Percentiles rank a stretch among this genome's conserved stretches.
Evolutionary conservation across 2,888 invertebrate genomes (phyloP).

Genomic region (Melinaea marsaeus): DNA sequence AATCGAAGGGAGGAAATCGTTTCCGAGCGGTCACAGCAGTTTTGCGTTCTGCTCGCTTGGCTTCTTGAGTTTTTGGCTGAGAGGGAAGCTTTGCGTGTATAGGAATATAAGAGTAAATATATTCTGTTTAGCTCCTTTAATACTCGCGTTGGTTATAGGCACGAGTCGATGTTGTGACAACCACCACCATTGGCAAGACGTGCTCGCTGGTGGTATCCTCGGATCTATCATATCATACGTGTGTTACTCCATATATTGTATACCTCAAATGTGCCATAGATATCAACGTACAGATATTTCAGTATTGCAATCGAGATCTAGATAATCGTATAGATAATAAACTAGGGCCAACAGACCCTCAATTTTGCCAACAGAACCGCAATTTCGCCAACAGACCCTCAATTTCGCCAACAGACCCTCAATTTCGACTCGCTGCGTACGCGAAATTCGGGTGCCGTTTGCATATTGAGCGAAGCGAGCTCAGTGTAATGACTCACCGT

Average conservation of each 20-base stretch:
- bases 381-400: too few relatives aligned
- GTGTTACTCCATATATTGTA: slow-evolving; percentile 83
- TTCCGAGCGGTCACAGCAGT: slow-evolving; percentile 92
- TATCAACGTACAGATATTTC: neutral
- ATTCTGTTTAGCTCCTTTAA: slow-evolving; percentile 79
- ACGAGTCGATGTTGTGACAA: slow-evolving; percentile 89
- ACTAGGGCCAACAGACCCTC: too few relatives aligned
- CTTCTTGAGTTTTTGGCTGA: slow-evolving; percentile 83
- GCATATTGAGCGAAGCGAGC: too few relatives aligned
- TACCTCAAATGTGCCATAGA: neutral
- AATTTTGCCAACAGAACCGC: too few relatives aligned
- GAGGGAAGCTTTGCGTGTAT: slow-evolving; percentile 35
- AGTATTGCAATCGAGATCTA: neutral
- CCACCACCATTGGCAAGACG: slow-evolving; percentile 93
- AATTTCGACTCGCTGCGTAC: too few relatives aligned
- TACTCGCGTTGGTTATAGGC: slow-evolving; percentile 80
- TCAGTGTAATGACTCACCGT: too few relatives aligned
- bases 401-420: too few relatives aligned
- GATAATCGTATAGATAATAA: neutral
- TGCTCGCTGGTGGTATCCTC: slow-evolving; percentile 81
- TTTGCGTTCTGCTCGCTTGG: slow-evolving; percentile 87
- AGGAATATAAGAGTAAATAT: slow-evolving; percentile 78
- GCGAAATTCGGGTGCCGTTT: too few relatives aligned
- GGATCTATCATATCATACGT: slow-evolving; percentile 80
- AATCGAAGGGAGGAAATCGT: slow-evolving; percentile 89